Conservation (phyloP, 1,140 invertebrate genomes). For the Drosophila quadrilineata region DNA sequence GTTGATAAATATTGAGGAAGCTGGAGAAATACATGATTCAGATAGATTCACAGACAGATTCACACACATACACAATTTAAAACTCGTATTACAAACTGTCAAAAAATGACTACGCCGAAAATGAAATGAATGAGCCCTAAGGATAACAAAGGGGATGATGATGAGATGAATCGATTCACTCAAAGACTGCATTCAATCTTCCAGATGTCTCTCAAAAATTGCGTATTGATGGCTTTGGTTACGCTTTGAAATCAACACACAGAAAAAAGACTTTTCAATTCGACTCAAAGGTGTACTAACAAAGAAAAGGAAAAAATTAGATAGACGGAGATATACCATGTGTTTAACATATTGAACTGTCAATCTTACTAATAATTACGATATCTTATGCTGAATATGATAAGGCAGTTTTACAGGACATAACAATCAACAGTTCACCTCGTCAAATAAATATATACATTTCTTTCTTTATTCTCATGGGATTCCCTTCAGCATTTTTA, state of each 20-base stretch:
- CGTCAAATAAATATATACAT: too few relatives aligned
- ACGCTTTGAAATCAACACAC: conserved; percentile 2
- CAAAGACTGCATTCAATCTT: conserved; percentile 3
- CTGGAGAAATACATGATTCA: conserved; percentile 13
- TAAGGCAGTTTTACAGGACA: too few relatives aligned
- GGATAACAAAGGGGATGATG: background rate
- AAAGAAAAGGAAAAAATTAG: background rate
- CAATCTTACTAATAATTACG: too few relatives aligned
- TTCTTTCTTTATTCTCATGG: too few relatives aligned
- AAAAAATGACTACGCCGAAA: conserved; percentile 38
- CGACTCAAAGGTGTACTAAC: conserved; percentile 3
- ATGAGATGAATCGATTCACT: conserved; percentile 9
- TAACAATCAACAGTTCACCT: too few relatives aligned
- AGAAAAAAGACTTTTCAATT: conserved; percentile 6
- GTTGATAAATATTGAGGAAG: conserved; percentile 15
- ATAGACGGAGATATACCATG: background rate
- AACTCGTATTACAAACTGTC: conserved; percentile 40
- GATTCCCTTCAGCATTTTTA: too few relatives aligned
- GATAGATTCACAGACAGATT: conserved; percentile 4
- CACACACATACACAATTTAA: background rate
- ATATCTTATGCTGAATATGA: too few relatives aligned
- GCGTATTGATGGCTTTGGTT: conserved; percentile 28
- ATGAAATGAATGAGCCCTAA: conserved; percentile 11
- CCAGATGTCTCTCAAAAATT: conserved; percentile 5
- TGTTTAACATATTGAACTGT: too few relatives aligned